These are phyloP conservation scores for Noctua janthe DNA, from an alignment of 2,888 invertebrate genomes.

Conservation along the genomic window DNA sequence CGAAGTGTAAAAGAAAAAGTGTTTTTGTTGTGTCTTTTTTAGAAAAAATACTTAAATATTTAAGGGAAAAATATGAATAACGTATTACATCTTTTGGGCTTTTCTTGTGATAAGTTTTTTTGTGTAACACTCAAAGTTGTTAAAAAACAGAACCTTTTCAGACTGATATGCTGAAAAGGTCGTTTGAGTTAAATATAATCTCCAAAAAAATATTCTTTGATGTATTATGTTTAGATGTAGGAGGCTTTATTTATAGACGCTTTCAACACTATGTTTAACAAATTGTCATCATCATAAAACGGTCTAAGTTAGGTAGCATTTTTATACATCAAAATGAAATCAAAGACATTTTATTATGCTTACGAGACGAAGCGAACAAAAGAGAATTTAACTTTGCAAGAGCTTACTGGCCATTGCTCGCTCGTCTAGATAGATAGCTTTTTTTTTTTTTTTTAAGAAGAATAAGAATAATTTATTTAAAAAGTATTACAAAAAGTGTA, in stretches of 20 bases:
- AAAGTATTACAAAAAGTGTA: too few species aligned
- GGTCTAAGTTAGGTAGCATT: not conserved
- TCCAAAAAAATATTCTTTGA: not conserved
- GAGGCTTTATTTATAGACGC: not conserved
- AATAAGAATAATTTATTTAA: too few species aligned
- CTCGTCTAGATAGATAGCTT: not conserved
- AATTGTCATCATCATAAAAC: not conserved
- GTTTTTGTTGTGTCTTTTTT: not conserved
- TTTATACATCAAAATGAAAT: not conserved
- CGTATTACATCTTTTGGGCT: not conserved
- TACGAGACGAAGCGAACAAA: not conserved
- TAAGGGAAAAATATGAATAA: not conserved
- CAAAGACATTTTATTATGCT: not conserved
- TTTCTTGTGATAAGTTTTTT: not conserved
- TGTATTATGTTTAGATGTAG: not conserved
- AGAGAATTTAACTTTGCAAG: not conserved
- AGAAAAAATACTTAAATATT: not conserved
- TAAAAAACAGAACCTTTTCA: not conserved
- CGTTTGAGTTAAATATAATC: not conserved
- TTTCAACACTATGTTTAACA: not conserved
- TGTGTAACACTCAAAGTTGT: not conserved
- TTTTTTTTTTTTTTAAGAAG: too few species aligned
- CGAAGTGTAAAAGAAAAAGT: not conserved
- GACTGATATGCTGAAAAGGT: not conserved
- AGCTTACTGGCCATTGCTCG: not conserved